Percentiles rank a stretch among this genome's conserved stretches.
phyloP scores from a whole-genome alignment of 2,888 invertebrate species.

The Oscheius sp. region DNA sequence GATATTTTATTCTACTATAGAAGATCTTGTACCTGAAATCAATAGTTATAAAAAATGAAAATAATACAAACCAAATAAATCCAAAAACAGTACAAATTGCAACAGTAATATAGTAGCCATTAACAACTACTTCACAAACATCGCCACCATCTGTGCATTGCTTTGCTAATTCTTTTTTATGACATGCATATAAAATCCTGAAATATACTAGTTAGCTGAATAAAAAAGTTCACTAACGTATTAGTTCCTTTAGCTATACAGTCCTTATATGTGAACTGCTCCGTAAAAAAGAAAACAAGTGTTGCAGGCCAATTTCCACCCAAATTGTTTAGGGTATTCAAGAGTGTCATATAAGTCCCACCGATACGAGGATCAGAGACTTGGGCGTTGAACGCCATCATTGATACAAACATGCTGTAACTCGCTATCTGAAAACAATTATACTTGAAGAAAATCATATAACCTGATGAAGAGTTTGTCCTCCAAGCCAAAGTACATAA shows the following conservation, averaged over 20 bases:
- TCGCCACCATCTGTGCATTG: conserved; percentile 65
- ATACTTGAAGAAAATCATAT: background rate
- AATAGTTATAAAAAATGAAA: conserved; percentile 22
- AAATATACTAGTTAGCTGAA: conserved; percentile 23
- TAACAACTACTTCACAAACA: conserved; percentile 64
- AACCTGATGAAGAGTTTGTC: conserved; percentile 91
- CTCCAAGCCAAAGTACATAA: conserved; percentile 80
- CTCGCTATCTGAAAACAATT: conserved; percentile 80
- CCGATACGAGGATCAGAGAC: conserved; percentile 95
- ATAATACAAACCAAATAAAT: conserved; percentile 57
- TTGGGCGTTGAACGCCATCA: conserved; percentile 97
- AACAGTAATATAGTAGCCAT: conserved; percentile 66
- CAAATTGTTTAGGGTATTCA: conserved; percentile 93
- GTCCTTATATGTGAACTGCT: conserved; percentile 68
- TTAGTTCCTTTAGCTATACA: conserved; percentile 61
- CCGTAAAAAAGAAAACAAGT: conserved; percentile 62
- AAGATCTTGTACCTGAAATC: conserved; percentile 61
- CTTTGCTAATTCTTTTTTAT: conserved; percentile 61
- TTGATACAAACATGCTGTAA: conserved; percentile 95
- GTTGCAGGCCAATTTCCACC: conserved; percentile 93
- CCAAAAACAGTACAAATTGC: conserved; percentile 65
- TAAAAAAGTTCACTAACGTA: conserved; percentile 42
- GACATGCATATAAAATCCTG: conserved; percentile 65
- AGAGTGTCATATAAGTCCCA: conserved; percentile 95
- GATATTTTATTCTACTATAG: conserved; percentile 62